These are phyloP conservation scores for Gallinago paraguaiae DNA, from an alignment of 2,113 vertebrate genomes.

Conservation along the genomic window DNA sequence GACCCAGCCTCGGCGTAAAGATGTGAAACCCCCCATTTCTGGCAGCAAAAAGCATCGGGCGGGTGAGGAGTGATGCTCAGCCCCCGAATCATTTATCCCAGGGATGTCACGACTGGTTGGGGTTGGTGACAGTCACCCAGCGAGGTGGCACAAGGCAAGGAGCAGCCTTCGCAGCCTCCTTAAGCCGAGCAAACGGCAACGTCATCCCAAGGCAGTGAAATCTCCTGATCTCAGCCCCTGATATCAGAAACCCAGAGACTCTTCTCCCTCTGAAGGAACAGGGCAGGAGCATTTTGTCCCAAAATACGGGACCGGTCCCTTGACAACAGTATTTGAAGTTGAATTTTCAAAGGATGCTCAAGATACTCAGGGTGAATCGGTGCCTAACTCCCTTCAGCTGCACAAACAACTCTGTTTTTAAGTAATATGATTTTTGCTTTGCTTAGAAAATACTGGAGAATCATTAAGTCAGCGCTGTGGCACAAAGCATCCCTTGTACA, in stretches of 20 bases:
- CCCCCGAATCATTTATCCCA: background rate
- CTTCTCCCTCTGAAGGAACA: background rate
- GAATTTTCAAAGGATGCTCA: background rate
- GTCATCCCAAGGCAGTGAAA: accelerated
- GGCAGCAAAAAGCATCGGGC: accelerated
- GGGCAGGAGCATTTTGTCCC: background rate
- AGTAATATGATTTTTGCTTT: background rate
- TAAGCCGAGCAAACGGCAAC: accelerated
- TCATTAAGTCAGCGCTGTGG: background rate
- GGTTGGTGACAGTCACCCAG: background rate
- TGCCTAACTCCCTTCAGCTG: background rate
- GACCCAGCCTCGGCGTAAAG: accelerated
- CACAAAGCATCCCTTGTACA: background rate
- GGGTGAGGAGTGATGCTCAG: background rate
- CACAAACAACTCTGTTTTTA: background rate
- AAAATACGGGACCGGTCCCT: accelerated
- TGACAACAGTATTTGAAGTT: background rate
- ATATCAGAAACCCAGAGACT: background rate
- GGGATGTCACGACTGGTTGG: background rate
- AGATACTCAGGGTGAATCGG: background rate
- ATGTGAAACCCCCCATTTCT: accelerated
- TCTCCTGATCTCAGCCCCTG: background rate
- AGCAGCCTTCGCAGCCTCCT: background rate
- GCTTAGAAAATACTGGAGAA: background rate
- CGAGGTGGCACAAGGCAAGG: background rate